These are phyloP conservation scores for Rhynchopsitta pachyrhyncha DNA, from an alignment of 2,113 vertebrate species.

Conservation along the genomic window DNA sequence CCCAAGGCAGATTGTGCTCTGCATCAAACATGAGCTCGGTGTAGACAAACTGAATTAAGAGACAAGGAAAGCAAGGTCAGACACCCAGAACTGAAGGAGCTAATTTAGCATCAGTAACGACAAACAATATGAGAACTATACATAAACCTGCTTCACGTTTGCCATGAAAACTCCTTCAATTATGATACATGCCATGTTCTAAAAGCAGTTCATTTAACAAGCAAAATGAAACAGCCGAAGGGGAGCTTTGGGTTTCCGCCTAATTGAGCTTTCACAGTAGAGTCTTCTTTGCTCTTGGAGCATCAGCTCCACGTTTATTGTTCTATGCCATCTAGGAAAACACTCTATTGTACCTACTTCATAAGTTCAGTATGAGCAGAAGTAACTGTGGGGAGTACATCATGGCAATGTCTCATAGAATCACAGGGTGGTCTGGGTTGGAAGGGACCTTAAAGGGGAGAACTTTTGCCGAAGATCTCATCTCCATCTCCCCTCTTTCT, in stretches of 20 bases:
- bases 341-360: neutral
- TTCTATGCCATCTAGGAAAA: neutral
- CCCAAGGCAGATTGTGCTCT: neutral
- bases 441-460: neutral
- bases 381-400: fast-evolving
- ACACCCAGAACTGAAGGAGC: neutral
- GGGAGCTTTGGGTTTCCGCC: neutral
- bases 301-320: neutral
- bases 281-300: neutral
- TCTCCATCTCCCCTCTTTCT: neutral
- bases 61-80: neutral
- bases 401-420: neutral
- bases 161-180: neutral
- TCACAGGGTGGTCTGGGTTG: neutral
- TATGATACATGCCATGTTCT: neutral
- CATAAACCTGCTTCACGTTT: neutral
- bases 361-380: neutral
- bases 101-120: neutral
- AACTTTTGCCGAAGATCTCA: neutral
- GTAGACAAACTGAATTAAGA: neutral
- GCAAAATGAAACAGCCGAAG: neutral
- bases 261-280: neutral
- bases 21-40: neutral
- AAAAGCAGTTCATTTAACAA: neutral
- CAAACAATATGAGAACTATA: neutral